Evolutionary conservation across 2,797 vertebrate species (phyloP).

Genomic region (Silurus lanzhouensis): DNA sequence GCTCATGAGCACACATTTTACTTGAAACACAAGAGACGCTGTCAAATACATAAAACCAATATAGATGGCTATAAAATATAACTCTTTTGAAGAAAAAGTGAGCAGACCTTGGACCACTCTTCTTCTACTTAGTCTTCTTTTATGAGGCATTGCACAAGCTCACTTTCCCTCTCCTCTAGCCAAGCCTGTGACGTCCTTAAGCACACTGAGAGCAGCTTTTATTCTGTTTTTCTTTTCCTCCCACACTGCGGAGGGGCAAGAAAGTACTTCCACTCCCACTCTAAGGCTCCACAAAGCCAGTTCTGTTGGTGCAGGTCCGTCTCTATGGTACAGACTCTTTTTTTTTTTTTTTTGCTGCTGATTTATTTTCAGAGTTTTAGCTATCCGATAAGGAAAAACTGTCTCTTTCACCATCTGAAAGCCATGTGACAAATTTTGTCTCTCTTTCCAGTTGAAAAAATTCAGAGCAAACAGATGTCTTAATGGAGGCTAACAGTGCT

Average conservation of each 20-base stretch:
- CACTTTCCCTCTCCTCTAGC: constrained; percentile 15
- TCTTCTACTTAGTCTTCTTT: not conserved
- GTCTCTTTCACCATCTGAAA: not conserved
- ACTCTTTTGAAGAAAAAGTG: not conserved
- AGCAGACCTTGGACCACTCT: not conserved
- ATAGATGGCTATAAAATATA: not conserved
- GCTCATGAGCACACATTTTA: not conserved
- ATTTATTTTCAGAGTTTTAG: not conserved
- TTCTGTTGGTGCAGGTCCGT: constrained; percentile 2
- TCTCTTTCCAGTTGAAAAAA: constrained; percentile 1
- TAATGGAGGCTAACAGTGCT: constrained; percentile 16
- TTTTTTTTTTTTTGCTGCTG: no score
- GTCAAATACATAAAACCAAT: not conserved
- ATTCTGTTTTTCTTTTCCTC: constrained; percentile 15
- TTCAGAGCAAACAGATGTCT: not conserved
- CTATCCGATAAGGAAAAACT: not conserved
- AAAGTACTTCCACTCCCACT: constrained; percentile 26
- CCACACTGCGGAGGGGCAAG: constrained; percentile 25
- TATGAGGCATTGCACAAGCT: constrained; percentile 11
- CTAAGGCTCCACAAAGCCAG: constrained; percentile 29
- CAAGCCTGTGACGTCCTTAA: constrained; percentile 9
- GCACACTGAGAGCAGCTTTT: not conserved
- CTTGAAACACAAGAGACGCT: not conserved
- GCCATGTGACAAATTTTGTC: constrained; percentile 1
- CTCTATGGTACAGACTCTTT: not conserved